Percentiles rank a stretch among this genome's conserved stretches.
Conservation (phyloP, 2,797 vertebrate species). For the Amblyraja radiata region DNA sequence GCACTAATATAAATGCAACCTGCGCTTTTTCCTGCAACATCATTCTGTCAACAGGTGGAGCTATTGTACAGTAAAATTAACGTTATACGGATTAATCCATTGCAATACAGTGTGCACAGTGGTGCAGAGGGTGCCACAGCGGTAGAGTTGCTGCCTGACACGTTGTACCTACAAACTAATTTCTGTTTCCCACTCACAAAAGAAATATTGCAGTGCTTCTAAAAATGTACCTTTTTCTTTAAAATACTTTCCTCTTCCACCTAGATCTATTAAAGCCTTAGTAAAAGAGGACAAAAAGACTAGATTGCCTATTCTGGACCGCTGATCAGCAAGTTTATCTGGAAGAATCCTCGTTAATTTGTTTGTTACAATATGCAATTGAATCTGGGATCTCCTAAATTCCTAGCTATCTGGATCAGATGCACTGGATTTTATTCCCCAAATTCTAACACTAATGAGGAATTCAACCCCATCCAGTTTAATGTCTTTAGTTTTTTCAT, state of each 20-base stretch:
- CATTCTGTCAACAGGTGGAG: background rate
- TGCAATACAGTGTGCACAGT: background rate
- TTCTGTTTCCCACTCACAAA: too few relatives aligned
- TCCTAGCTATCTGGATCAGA: background rate
- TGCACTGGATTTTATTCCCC: background rate
- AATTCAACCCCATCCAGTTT: background rate
- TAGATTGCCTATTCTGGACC: background rate
- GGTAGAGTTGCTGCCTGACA: too few relatives aligned
- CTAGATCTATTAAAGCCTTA: background rate
- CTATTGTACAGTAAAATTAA: background rate
- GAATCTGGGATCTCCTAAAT: background rate
- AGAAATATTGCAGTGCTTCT: background rate
- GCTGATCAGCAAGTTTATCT: background rate
- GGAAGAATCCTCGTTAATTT: background rate
- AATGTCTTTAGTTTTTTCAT: too few relatives aligned
- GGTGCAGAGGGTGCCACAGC: too few relatives aligned
- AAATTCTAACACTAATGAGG: background rate
- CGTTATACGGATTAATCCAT: background rate
- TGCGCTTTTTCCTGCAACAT: background rate
- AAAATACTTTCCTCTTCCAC: background rate
- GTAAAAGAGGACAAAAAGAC: background rate
- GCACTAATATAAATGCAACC: background rate
- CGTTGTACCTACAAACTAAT: too few relatives aligned
- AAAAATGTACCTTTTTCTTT: background rate
- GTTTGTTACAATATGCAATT: background rate